phyloP scores from a whole-genome alignment of 2,113 vertebrate genomes.

The Pterocles gutturalis region DNA sequence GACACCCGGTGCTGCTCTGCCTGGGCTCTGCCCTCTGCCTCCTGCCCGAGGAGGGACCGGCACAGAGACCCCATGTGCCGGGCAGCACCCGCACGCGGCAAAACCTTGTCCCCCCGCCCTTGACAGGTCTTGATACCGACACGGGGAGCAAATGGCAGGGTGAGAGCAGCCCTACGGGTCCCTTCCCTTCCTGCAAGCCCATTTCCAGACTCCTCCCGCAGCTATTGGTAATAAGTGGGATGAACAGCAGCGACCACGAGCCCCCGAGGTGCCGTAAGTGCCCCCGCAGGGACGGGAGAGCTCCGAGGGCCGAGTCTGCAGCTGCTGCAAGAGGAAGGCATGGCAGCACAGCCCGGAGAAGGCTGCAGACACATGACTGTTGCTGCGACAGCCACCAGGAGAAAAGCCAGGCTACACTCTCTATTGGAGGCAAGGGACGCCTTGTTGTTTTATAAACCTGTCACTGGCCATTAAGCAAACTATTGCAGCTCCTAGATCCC shows the following conservation, averaged over 20 bases:
- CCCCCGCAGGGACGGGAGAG: neutral
- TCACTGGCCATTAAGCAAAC: neutral
- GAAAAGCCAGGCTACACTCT: neutral
- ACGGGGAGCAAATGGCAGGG: neutral
- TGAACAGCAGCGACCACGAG: neutral
- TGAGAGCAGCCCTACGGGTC: neutral
- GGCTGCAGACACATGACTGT: neutral
- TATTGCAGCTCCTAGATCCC: neutral
- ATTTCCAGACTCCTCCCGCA: neutral
- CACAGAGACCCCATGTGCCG: accelerated
- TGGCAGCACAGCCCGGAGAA: neutral
- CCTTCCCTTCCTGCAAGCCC: neutral
- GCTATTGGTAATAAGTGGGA: neutral
- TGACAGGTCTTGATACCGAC: accelerated
- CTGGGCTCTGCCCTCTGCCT: neutral
- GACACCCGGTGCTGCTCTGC: neutral
- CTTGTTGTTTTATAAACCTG: neutral
- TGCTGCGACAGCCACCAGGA: neutral
- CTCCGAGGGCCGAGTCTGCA: neutral
- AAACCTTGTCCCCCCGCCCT: neutral
- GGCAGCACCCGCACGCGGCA: accelerated
- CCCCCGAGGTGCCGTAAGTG: neutral
- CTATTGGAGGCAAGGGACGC: neutral
- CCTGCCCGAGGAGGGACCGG: neutral
- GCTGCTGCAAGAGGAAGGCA: neutral